Evolutionary conservation across 2,797 vertebrate species (phyloP).

Genomic region (Arnoldichthys spilopterus): DNA sequence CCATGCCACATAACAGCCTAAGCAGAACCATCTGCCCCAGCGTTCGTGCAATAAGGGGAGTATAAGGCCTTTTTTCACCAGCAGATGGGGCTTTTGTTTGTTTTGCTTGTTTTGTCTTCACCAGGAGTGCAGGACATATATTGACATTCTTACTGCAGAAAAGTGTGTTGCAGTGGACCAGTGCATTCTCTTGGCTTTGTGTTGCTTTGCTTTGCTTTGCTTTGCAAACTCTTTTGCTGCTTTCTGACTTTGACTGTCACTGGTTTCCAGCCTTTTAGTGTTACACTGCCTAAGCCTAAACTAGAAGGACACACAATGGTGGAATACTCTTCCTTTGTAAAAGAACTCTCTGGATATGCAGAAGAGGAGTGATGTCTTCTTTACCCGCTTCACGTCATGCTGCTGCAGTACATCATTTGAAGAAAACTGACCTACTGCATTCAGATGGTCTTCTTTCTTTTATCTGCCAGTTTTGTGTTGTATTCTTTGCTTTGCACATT

Average conservation of each 20-base stretch:
- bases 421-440: not conserved
- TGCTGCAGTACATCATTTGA: conserved; percentile 15
- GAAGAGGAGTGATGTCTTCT: conserved; percentile 42
- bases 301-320: conserved; percentile 52
- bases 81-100: conserved; percentile 53
- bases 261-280: conserved; percentile 60
- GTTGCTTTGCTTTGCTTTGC: conserved; percentile 31
- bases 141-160: not conserved
- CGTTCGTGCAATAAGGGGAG: conserved; percentile 45
- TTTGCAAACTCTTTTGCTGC: conserved; percentile 28
- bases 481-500: not conserved
- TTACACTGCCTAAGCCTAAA: conserved; percentile 34
- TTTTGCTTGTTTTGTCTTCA: conserved; percentile 20
- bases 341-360: conserved; percentile 31
- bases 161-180: not conserved
- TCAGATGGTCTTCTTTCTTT: conserved; percentile 3
- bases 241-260: conserved; percentile 40
- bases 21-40: conserved; percentile 72
- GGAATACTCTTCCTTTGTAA: conserved; percentile 45
- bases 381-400: not conserved
- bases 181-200: not conserved
- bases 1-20: conserved; percentile 58
- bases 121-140: not conserved
- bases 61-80: conserved; percentile 43
- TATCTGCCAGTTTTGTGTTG: not conserved